Evolutionary conservation across 1,140 invertebrate genomes (phyloP).

Genomic region (Trachymyrmex cornetzi): DNA sequence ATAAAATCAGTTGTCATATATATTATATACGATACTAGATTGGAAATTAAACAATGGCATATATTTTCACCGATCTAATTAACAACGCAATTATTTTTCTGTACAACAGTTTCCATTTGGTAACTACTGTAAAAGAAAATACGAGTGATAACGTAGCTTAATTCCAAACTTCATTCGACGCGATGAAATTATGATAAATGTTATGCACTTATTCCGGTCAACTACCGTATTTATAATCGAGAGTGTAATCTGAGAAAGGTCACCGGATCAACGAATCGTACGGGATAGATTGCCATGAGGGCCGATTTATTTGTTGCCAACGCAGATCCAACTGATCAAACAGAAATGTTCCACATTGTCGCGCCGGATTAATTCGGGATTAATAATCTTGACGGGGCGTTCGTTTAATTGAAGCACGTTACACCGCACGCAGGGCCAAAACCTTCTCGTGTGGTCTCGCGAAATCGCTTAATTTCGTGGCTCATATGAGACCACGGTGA

Average conservation of each 20-base stretch:
- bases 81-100: not conserved
- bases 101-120: not conserved
- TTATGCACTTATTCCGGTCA: not conserved
- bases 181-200: constrained; percentile 16
- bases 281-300: not conserved
- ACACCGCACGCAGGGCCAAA: constrained; percentile 43
- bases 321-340: constrained; percentile 31
- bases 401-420: constrained; percentile 75
- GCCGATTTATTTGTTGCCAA: constrained; percentile 44
- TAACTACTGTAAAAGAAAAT: not conserved
- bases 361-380: constrained; percentile 73
- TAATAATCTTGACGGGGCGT: constrained; percentile 68
- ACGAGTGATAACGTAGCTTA: not conserved
- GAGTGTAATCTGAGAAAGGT: constrained; percentile 32
- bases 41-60: not conserved
- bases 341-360: constrained; percentile 70
- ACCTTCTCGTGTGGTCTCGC: constrained; percentile 61
- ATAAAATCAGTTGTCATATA: not conserved
- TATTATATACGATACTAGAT: not conserved
- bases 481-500: constrained; percentile 78
- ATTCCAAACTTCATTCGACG: not conserved
- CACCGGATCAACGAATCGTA: constrained; percentile 15
- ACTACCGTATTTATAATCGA: constrained; percentile 9
- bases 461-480: constrained; percentile 84
- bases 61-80: not conserved